Evolutionary conservation across 2,797 vertebrate genomes (phyloP).

Genomic region (Vultur gryphus): DNA sequence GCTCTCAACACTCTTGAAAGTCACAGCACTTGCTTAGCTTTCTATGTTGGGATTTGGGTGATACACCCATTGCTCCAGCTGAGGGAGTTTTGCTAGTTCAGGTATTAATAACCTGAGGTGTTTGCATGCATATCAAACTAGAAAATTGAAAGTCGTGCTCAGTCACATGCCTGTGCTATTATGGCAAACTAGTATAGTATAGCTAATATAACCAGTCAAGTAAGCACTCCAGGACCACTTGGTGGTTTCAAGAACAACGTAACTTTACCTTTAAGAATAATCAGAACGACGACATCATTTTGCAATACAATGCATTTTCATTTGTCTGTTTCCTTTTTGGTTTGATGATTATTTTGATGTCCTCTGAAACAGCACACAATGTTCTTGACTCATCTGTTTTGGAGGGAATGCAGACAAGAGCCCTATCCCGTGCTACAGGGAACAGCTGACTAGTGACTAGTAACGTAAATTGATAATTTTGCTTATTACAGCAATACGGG

Average conservation of each 20-base stretch:
- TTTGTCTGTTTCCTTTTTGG: constrained; percentile 7
- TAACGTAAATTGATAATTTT: neutral
- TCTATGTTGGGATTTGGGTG: neutral
- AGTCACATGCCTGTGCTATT: neutral
- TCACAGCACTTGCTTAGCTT: neutral
- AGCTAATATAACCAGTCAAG: neutral
- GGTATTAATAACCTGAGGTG: neutral
- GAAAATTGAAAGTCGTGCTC: neutral
- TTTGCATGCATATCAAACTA: neutral
- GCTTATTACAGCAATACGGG: neutral
- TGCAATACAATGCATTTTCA: neutral
- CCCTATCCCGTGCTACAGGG: neutral
- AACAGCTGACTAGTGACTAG: neutral
- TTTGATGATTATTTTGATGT: neutral
- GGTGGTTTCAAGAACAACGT: neutral
- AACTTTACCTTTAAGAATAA: neutral
- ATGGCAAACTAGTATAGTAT: neutral
- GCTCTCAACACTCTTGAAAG: neutral
- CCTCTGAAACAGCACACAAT: neutral
- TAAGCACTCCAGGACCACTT: neutral
- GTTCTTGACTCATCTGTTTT: neutral
- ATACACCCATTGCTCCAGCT: neutral
- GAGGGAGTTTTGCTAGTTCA: neutral
- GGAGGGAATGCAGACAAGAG: neutral
- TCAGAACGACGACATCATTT: neutral